Conservation (phyloP, 92 coral and sea anemone genomes). For the Epizoanthus fatuus region DNA sequence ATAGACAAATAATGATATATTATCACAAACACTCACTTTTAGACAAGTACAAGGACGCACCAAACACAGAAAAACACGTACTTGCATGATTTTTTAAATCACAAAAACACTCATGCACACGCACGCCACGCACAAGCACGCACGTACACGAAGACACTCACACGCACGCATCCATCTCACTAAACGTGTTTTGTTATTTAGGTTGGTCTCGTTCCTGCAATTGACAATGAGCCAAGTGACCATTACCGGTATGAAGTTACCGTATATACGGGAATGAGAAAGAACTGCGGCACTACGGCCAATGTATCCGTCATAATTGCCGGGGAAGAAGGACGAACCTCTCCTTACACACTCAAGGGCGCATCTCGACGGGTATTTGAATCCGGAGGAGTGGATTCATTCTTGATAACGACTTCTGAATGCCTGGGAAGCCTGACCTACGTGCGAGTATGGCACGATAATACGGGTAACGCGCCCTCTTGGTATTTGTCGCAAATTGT, state of each 20-base stretch:
- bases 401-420: conserved; percentile 84
- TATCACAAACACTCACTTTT: no score
- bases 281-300: conserved; percentile 85
- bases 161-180: no score
- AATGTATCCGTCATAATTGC: conserved; percentile 83
- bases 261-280: conserved; percentile 90
- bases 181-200: not conserved
- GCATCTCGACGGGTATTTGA: conserved; percentile 69
- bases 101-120: not conserved
- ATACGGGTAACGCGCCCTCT: conserved; percentile 86
- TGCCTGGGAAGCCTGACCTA: conserved; percentile 89
- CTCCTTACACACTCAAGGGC: conserved; percentile 78
- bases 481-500: conserved; percentile 86
- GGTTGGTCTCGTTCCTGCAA: conserved; percentile 82
- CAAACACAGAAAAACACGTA: no score
- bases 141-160: no score
- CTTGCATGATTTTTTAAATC: not conserved
- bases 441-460: conserved; percentile 97
- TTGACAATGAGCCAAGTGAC: conserved; percentile 83
- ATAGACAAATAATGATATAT: no score
- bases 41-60: no score
- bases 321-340: conserved; percentile 89
- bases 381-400: conserved; percentile 90
- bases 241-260: conserved; percentile 90
- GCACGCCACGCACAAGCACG: not conserved